A percentile compares a stretch with the other conserved stretches of the same genome.
These are phyloP conservation scores for Esperia sulphurella DNA, from an alignment of 2,888 invertebrate genomes.

Conservation along the genomic window DNA sequence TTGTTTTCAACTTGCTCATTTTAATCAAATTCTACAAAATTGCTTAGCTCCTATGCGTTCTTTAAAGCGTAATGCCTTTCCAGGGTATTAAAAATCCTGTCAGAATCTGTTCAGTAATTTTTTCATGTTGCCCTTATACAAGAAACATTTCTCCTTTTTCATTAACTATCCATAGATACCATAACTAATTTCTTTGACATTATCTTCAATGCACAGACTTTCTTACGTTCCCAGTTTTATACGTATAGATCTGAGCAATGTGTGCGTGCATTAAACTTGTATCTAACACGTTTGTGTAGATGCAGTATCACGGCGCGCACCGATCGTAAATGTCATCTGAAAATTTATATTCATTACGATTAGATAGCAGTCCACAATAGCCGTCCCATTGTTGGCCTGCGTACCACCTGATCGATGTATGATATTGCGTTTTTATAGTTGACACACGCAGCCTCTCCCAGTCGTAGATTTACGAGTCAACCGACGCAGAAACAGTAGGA, in stretches of 20 bases:
- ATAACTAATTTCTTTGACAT: no score
- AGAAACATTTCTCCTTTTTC: no score
- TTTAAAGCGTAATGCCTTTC: no score
- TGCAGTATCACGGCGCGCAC: slow-evolving; percentile 67
- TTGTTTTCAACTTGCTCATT: no score
- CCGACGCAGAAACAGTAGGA: slow-evolving; percentile 47
- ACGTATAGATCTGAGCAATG: slow-evolving; percentile 21
- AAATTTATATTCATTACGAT: slow-evolving; percentile 79
- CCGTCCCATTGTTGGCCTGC: slow-evolving; percentile 59
- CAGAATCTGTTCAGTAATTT: no score
- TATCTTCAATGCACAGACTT: no score
- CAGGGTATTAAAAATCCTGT: no score
- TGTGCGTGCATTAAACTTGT: slow-evolving; percentile 60
- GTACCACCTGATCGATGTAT: slow-evolving; percentile 68
- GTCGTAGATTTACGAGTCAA: slow-evolving; percentile 43
- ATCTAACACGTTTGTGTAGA: slow-evolving; percentile 66
- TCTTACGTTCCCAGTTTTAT: no score
- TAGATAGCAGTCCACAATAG: slow-evolving; percentile 73
- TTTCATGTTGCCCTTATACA: no score
- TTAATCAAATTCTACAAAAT: no score
- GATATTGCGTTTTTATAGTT: slow-evolving; percentile 69
- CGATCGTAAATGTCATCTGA: slow-evolving; percentile 78
- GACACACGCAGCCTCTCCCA: slow-evolving; percentile 37
- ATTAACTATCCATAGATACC: no score
- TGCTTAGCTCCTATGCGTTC: no score